Evolutionary conservation across 1,140 invertebrate genomes (phyloP).

Genomic region (Macrocentrus cingulum): DNA sequence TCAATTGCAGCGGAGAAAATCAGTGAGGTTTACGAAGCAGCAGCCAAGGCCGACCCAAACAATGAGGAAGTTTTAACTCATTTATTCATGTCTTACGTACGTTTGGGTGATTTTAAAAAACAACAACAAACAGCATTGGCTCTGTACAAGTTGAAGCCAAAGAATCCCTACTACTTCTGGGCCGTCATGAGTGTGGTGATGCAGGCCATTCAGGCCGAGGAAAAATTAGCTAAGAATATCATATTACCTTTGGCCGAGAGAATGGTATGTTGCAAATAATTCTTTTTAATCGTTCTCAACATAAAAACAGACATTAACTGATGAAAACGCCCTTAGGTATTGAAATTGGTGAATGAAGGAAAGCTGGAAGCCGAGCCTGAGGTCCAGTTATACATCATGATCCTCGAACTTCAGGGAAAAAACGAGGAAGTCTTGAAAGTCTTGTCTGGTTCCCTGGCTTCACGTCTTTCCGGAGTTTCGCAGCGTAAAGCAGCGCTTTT

Average conservation of each 20-base stretch:
- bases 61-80: constrained; percentile 92
- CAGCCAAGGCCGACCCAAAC: constrained; percentile 78
- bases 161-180: constrained; percentile 98
- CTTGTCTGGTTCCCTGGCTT: constrained; percentile 73
- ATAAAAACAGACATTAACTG: neutral
- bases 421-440: constrained; percentile 80
- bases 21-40: constrained; percentile 85
- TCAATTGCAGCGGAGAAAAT: constrained; percentile 79
- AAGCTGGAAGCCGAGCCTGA: constrained; percentile 94
- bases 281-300: neutral
- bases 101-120: constrained; percentile 85
- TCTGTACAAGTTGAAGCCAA: constrained; percentile 87
- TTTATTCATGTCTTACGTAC: constrained; percentile 94
- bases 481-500: constrained; percentile 74
- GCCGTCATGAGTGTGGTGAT: constrained; percentile 93
- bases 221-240: constrained; percentile 49
- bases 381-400: constrained; percentile 87
- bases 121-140: constrained; percentile 88
- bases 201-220: constrained; percentile 67
- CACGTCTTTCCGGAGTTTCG: constrained; percentile 62
- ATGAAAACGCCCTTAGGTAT: constrained; percentile 62
- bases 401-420: constrained; percentile 83
- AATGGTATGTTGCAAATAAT: constrained; percentile 62
- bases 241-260: constrained; percentile 80
- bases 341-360: constrained; percentile 85